phyloP scores from a whole-genome alignment of 2,113 vertebrate species.

The Pungitius pungitius region DNA sequence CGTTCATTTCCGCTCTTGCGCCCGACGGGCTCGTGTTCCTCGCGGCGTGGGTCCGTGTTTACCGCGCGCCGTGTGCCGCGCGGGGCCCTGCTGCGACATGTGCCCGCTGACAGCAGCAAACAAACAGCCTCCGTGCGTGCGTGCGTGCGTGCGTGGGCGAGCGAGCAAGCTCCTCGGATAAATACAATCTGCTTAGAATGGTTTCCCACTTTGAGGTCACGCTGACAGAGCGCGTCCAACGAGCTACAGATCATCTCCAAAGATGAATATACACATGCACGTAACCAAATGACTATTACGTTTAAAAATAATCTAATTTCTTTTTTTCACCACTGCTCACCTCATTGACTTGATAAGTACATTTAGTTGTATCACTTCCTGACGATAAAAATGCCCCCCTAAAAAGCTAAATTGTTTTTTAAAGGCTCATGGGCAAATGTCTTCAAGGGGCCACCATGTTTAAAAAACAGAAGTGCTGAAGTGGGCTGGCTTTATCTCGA shows the following conservation, averaged over 20 bases:
- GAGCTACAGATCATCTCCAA: not conserved
- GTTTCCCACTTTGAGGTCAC: not conserved
- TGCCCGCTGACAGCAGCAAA: constrained; percentile 62
- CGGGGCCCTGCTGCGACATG: constrained; percentile 71
- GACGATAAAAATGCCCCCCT: not conserved
- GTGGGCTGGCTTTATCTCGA: not conserved
- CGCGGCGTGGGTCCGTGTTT: constrained; percentile 52
- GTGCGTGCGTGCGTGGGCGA: constrained; percentile 2
- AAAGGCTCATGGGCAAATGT: not conserved
- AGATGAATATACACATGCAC: not conserved
- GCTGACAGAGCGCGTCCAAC: not conserved
- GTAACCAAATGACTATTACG: not conserved
- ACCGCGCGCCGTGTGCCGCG: constrained; percentile 3
- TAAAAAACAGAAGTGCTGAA: not conserved
- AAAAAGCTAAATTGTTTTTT: not conserved
- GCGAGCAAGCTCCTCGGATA: not conserved
- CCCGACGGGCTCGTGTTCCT: not conserved
- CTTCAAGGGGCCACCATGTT: not conserved
- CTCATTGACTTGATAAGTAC: not conserved
- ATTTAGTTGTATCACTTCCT: not conserved
- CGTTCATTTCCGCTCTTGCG: not conserved
- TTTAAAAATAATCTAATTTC: not conserved
- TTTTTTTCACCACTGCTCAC: not conserved
- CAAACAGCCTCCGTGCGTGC: constrained; percentile 14
- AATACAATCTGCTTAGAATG: too few species aligned